phyloP scores from a whole-genome alignment of 2,797 vertebrate species.

The Anas capensis region DNA sequence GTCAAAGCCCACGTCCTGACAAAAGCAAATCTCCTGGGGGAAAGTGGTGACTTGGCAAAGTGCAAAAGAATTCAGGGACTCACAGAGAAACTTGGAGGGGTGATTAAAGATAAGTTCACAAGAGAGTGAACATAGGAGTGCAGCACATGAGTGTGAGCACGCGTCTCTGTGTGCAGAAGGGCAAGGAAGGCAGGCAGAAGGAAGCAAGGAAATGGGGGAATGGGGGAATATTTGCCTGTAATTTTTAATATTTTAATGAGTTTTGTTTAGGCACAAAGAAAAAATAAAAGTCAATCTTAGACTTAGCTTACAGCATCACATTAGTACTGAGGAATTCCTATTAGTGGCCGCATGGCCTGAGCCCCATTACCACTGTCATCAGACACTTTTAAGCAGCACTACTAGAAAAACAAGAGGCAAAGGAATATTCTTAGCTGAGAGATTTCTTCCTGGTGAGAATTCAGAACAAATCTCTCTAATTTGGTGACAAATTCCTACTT shows the following conservation, averaged over 20 bases:
- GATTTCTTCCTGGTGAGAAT: not conserved
- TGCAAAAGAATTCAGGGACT: not conserved
- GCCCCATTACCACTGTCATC: not conserved
- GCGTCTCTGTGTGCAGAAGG: not conserved
- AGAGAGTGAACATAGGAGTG: not conserved
- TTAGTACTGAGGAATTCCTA: not conserved
- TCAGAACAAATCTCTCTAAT: not conserved
- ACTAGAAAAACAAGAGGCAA: not conserved
- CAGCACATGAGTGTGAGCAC: fast-evolving
- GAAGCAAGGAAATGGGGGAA: not conserved
- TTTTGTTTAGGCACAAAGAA: not conserved
- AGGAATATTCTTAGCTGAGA: not conserved
- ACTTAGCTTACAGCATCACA: not conserved
- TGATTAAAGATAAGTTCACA: not conserved
- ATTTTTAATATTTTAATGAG: not conserved
- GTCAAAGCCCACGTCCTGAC: constrained; percentile 46
- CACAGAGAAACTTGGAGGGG: not conserved
- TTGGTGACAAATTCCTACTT: not conserved
- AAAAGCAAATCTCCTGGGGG: constrained; percentile 46
- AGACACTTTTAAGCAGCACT: not conserved
- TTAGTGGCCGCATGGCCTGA: not conserved
- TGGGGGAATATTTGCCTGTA: not conserved
- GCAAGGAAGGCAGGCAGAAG: not conserved
- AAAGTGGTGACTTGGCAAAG: constrained; percentile 47
- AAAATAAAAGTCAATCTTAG: not conserved